phyloP scores from a whole-genome alignment of 2,888 invertebrate species.

The Pterostichus niger region DNA sequence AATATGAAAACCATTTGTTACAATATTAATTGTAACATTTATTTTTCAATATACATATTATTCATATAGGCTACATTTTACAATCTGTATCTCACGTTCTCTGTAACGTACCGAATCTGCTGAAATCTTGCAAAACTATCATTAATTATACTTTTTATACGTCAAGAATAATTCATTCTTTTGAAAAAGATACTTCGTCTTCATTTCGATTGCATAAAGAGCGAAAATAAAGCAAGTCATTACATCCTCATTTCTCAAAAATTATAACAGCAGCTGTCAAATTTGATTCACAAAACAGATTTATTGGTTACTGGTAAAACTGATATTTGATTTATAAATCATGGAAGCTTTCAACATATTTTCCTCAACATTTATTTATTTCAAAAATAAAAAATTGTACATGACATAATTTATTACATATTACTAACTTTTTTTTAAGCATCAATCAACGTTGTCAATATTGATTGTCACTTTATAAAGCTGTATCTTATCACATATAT shows the following conservation, averaged over 20 bases:
- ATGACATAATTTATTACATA: slow-evolving; percentile 32
- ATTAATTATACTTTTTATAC: no score
- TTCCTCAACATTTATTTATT: slow-evolving; percentile 38
- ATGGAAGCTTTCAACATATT: slow-evolving; percentile 13
- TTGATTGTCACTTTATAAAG: not conserved
- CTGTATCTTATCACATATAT: not conserved
- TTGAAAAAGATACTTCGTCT: no score
- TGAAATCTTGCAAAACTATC: no score
- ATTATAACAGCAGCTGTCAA: slow-evolving; percentile 40
- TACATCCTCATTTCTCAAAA: slow-evolving; percentile 22
- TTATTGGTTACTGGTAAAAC: slow-evolving; percentile 15
- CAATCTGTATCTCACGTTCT: no score
- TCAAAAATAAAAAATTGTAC: slow-evolving; percentile 27
- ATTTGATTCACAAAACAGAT: slow-evolving; percentile 26
- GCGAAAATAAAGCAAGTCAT: slow-evolving; percentile 33
- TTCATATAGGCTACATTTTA: no score
- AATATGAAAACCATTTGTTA: no score
- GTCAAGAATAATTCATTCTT: no score
- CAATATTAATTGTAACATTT: no score
- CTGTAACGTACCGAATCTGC: no score
- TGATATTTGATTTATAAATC: slow-evolving; percentile 37
- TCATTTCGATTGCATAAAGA: not conserved
- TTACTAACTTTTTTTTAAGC: slow-evolving; percentile 15
- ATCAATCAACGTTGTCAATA: slow-evolving; percentile 30
- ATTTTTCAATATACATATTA: no score